phyloP scores from a whole-genome alignment of 2,888 invertebrate genomes.

The Drosophila algonquin region DNA sequence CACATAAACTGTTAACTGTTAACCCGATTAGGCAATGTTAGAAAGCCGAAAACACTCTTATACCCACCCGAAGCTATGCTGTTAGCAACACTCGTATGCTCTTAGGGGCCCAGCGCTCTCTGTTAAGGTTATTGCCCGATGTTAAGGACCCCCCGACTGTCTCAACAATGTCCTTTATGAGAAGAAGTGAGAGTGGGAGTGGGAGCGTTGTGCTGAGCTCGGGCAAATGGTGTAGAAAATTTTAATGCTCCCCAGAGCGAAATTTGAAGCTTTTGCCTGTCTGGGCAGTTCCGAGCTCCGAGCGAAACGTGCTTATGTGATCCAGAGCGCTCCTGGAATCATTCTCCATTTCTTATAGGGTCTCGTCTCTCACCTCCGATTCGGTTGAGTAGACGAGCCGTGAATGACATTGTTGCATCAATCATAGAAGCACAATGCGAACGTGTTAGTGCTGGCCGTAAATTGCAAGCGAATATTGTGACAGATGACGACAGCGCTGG shows the following conservation, averaged over 20 bases:
- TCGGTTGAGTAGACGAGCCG: constrained; percentile 15
- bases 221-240: constrained; percentile 70
- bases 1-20: too few species aligned
- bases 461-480: constrained; percentile 31
- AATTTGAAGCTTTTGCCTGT: constrained; percentile 48
- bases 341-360: constrained; percentile 12
- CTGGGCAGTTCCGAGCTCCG: constrained; percentile 33
- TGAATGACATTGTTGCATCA: constrained; percentile 57
- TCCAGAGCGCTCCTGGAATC: not conserved
- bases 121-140: constrained; percentile 38
- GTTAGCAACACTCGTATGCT: not conserved
- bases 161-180: not conserved
- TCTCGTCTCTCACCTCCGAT: constrained; percentile 5
- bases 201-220: constrained; percentile 12
- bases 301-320: constrained; percentile 43
- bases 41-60: not conserved
- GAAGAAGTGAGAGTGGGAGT: not conserved
- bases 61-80: not conserved
- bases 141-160: constrained; percentile 19
- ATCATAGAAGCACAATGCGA: constrained; percentile 46
- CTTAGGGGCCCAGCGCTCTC: not conserved
- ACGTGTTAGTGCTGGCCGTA: constrained; percentile 14
- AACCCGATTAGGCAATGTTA: not conserved
- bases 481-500: constrained; percentile 19
- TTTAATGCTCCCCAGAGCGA: constrained; percentile 69